These are phyloP conservation scores for Drosophila nr. fundita DNA, from an alignment of 2,888 invertebrate species.

Conservation along the genomic window DNA sequence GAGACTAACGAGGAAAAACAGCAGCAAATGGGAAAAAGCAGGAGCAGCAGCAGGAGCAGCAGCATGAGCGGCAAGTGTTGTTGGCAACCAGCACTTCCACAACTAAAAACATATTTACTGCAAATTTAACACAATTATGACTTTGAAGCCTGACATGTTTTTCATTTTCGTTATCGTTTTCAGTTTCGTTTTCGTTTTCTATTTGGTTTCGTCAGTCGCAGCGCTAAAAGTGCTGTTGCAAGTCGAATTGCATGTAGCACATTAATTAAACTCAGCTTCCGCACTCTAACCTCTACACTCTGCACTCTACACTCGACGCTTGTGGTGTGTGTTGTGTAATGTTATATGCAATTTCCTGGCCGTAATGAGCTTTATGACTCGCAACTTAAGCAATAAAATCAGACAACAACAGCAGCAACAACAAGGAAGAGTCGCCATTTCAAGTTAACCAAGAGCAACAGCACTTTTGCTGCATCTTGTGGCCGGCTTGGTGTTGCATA, in stretches of 20 bases:
- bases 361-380: constrained; percentile 79
- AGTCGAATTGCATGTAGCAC: constrained; percentile 52
- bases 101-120: constrained; percentile 64
- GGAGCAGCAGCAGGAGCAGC: constrained; percentile 14
- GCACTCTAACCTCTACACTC: not conserved
- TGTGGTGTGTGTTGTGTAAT: constrained; percentile 37
- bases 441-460: constrained; percentile 50
- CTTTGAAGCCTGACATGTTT: constrained; percentile 75
- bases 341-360: constrained; percentile 73
- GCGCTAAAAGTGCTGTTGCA: constrained; percentile 58
- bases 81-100: constrained; percentile 10
- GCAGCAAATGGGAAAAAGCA: constrained; percentile 21
- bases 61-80: constrained; percentile 27
- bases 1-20: constrained; percentile 35
- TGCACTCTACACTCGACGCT: constrained; percentile 14
- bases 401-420: constrained; percentile 33
- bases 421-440: constrained; percentile 33
- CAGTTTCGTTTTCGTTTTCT: constrained; percentile 58
- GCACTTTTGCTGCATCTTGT: constrained; percentile 66
- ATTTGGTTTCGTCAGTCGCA: constrained; percentile 23
- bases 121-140: constrained; percentile 75
- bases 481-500: constrained; percentile 77
- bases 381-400: constrained; percentile 72
- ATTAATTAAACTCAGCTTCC: constrained; percentile 72
- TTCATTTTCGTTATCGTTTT: constrained; percentile 63